Conservation (phyloP, 1,140 invertebrate species). For the Reticulitermes speratus region DNA sequence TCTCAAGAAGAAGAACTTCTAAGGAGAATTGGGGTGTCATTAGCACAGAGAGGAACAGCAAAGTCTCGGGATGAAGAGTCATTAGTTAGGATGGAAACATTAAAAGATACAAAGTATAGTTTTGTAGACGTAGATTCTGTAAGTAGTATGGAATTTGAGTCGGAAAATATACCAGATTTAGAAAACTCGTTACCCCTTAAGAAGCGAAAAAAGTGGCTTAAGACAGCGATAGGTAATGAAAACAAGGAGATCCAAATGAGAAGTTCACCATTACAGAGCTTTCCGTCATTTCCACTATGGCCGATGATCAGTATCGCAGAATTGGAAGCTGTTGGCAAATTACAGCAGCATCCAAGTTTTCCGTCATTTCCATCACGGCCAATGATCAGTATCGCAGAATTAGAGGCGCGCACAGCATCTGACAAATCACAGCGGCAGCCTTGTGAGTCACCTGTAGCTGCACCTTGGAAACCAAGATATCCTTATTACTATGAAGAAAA, state of each 20-base stretch:
- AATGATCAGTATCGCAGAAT: background rate
- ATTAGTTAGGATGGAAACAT: background rate
- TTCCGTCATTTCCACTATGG: background rate
- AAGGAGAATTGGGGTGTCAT: background rate
- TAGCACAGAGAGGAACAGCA: background rate
- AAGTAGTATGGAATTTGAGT: background rate
- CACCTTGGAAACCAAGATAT: background rate
- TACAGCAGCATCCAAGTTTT: background rate
- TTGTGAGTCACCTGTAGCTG: background rate
- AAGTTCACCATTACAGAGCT: background rate
- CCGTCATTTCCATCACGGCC: background rate
- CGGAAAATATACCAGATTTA: background rate
- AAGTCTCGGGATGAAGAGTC: background rate
- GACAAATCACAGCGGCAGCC: background rate
- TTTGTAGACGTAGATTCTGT: no score
- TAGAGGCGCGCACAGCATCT: background rate
- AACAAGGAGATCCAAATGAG: background rate
- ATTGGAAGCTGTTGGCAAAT: background rate
- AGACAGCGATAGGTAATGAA: background rate
- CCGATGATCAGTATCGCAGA: constrained; percentile 5
- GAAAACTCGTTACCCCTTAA: background rate
- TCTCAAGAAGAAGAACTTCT: background rate
- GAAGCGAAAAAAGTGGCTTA: background rate
- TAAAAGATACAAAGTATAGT: background rate
- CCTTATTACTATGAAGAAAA: background rate